Conservation (phyloP, 2,113 vertebrate species). For the Eurystomus gularis region DNA sequence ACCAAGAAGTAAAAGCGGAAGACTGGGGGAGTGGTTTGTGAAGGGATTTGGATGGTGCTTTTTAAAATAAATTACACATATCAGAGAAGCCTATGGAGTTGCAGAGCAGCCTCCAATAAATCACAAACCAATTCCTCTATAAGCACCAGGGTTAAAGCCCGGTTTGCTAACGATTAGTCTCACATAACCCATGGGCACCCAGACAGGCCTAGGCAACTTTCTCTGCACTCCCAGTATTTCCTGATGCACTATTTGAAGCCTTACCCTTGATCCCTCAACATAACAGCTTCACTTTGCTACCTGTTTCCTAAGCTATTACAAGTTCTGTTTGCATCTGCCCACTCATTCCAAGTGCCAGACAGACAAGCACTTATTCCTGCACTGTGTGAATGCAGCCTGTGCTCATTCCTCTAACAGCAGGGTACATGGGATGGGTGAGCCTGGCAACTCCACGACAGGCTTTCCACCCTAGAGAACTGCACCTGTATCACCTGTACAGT, state of each 20-base stretch:
- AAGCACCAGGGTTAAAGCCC: neutral
- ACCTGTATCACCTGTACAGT: neutral
- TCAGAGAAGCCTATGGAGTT: neutral
- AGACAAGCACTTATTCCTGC: neutral
- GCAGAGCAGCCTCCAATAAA: neutral
- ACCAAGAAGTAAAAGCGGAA: neutral
- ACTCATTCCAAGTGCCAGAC: neutral
- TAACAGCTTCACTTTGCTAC: neutral
- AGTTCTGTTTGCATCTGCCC: neutral
- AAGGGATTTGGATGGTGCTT: neutral
- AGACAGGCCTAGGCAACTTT: neutral
- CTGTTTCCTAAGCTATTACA: neutral
- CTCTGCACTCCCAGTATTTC: accelerated
- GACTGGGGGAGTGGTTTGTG: accelerated
- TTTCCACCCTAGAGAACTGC: neutral
- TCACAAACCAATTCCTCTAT: neutral
- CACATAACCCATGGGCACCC: neutral
- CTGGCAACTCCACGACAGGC: neutral
- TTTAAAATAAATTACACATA: neutral
- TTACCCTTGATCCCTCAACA: neutral
- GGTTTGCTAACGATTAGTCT: neutral
- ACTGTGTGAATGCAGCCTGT: neutral
- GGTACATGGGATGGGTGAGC: neutral
- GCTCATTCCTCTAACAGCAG: neutral
- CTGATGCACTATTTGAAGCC: neutral